Evolutionary conservation across 2,113 vertebrate genomes (phyloP).

Genomic region (Peucedramus taeniatus): DNA sequence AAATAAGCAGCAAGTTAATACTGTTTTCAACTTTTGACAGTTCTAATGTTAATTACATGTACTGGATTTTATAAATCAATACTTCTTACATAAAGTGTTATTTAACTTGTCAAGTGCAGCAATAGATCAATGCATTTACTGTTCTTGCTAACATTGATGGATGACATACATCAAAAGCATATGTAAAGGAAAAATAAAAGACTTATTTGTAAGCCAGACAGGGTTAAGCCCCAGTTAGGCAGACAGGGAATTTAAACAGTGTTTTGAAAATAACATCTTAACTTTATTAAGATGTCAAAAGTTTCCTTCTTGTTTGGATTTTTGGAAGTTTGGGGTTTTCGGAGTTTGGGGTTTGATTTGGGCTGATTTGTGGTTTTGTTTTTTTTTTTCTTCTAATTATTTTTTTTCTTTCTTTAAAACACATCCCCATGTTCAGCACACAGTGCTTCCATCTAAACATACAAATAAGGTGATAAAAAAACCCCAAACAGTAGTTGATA

Average conservation of each 20-base stretch:
- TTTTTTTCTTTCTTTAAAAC: too few relatives aligned
- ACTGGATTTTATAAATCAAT: conserved; percentile 62
- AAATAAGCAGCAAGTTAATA: conserved; percentile 59
- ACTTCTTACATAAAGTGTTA: conserved; percentile 50
- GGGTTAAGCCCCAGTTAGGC: conserved; percentile 18
- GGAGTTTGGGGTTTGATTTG: not conserved
- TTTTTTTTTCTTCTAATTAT: too few relatives aligned
- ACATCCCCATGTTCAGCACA: not conserved
- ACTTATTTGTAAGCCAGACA: conserved; percentile 14
- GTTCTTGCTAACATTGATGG: conserved; percentile 28
- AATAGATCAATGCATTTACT: conserved; percentile 59
- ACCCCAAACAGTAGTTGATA: not conserved
- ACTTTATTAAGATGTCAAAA: not conserved
- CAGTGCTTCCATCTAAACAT: not conserved
- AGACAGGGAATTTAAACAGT: not conserved
- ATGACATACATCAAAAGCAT: conserved; percentile 40
- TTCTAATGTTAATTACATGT: conserved; percentile 64
- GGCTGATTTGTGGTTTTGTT: rapidly evolving
- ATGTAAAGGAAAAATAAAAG: conserved; percentile 41
- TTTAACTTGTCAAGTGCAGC: conserved; percentile 48
- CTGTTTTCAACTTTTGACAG: conserved; percentile 55
- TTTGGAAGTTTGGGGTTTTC: not conserved
- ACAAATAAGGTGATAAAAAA: not conserved
- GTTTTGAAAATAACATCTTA: not conserved
- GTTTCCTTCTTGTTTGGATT: not conserved